These are phyloP conservation scores for Oenanthe melanoleuca DNA, from an alignment of 2,113 vertebrate species.

Conservation along the genomic window DNA sequence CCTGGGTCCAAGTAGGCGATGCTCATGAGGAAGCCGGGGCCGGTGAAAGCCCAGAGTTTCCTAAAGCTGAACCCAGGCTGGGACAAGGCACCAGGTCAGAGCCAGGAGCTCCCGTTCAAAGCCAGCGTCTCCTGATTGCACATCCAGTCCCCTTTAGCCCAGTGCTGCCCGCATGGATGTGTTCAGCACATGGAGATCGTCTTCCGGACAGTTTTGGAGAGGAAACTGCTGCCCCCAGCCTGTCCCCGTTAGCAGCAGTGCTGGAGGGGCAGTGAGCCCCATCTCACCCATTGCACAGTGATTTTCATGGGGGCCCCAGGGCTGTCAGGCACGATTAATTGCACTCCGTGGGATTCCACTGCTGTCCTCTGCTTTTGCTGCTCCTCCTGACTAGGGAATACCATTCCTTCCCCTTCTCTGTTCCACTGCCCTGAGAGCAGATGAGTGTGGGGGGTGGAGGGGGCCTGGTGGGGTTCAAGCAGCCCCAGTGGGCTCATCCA, in stretches of 20 bases:
- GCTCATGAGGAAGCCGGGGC: slow-evolving; percentile 83
- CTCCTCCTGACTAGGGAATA: no score
- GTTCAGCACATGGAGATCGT: rapidly evolving
- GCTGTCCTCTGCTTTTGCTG: not conserved
- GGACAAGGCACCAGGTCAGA: not conserved
- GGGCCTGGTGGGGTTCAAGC: not conserved
- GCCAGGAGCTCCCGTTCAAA: not conserved
- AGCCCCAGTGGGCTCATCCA: not conserved
- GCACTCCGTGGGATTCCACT: not conserved
- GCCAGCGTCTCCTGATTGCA: not conserved
- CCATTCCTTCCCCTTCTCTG: not conserved
- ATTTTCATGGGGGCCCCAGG: not conserved
- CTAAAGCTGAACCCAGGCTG: slow-evolving; percentile 78
- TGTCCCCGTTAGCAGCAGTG: not conserved
- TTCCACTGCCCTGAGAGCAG: rapidly evolving
- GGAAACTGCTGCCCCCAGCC: not conserved
- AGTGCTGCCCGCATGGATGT: rapidly evolving
- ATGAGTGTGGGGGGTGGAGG: rapidly evolving
- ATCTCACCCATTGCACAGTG: rapidly evolving
- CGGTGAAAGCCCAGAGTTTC: slow-evolving; percentile 83
- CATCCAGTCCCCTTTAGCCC: no score
- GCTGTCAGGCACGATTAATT: not conserved
- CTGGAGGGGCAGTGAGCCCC: not conserved
- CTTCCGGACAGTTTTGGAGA: not conserved
- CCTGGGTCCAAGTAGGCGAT: slow-evolving; percentile 84